phyloP scores from a whole-genome alignment of 2,888 invertebrate genomes.

The Agrenia bidenticulata region DNA sequence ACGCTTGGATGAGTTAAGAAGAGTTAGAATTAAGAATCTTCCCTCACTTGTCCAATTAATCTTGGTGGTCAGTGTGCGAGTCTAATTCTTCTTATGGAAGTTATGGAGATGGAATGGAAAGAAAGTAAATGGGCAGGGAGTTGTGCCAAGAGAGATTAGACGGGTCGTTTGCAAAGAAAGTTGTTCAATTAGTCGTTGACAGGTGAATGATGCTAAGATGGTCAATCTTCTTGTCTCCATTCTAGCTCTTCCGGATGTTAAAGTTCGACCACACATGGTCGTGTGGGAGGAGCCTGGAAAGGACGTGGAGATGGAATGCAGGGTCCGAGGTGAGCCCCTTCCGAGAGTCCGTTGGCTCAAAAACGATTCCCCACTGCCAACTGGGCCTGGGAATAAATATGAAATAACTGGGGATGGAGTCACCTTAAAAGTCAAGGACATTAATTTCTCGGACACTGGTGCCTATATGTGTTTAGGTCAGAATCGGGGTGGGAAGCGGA shows the following conservation, averaged over 20 bases:
- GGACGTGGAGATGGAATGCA: constrained; percentile 68
- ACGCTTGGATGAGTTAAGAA: no score
- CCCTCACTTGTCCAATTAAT: no score
- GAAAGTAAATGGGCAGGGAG: no score
- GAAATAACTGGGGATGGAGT: constrained; percentile 68
- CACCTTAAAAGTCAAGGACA: constrained; percentile 65
- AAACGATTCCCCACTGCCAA: constrained; percentile 66
- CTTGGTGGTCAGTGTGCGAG: no score
- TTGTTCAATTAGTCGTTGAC: constrained; percentile 40
- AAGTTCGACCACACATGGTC: constrained; percentile 69
- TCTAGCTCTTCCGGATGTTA: constrained; percentile 70
- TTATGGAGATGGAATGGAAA: no score
- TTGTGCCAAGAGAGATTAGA: no score
- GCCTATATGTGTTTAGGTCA: constrained; percentile 74
- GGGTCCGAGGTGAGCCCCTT: constrained; percentile 36
- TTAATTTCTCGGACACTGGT: constrained; percentile 71
- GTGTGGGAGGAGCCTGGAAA: constrained; percentile 66
- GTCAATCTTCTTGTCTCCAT: constrained; percentile 14
- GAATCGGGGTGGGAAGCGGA: constrained; percentile 68
- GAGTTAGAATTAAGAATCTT: no score
- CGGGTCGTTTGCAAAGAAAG: constrained; percentile 30
- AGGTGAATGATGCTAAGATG: constrained; percentile 38
- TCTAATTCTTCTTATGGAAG: no score
- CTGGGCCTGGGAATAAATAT: constrained; percentile 63
- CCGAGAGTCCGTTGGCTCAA: constrained; percentile 66